Conservation (phyloP, 2,797 vertebrate genomes). For the Taeniopygia guttata region DNA sequence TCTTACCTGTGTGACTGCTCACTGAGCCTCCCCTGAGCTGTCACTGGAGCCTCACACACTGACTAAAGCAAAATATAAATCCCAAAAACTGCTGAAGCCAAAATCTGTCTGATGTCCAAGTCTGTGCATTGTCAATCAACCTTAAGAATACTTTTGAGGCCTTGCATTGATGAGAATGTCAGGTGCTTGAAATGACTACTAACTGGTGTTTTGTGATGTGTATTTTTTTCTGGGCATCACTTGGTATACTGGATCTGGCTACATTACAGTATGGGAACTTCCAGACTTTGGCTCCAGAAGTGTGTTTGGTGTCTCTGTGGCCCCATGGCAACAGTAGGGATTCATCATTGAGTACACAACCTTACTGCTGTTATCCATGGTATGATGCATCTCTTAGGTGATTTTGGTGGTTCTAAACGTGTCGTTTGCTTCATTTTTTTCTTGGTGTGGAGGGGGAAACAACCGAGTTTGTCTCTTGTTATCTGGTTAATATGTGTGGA, state of each 20-base stretch:
- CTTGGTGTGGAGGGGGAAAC: not conserved
- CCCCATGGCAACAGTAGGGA: accelerated
- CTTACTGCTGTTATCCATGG: not conserved
- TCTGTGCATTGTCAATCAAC: not conserved
- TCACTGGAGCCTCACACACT: not conserved
- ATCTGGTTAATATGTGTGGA: conserved; percentile 1
- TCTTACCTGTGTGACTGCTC: not conserved
- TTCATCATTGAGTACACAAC: not conserved
- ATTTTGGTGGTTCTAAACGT: not conserved
- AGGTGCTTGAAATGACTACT: not conserved
- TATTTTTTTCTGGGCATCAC: not conserved
- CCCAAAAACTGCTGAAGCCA: not conserved
- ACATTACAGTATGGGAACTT: not conserved
- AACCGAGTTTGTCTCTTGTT: not conserved
- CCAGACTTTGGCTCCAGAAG: not conserved
- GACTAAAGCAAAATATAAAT: not conserved
- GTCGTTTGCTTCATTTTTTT: not conserved
- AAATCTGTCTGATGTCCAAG: not conserved
- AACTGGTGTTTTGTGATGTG: not conserved
- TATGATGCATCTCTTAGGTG: not conserved
- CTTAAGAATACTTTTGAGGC: not conserved
- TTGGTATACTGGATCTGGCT: not conserved
- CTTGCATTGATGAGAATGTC: not conserved
- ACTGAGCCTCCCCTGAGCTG: not conserved
- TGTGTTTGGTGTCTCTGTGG: not conserved